phyloP scores from a whole-genome alignment of 2,888 invertebrate species.

The Unio pictorum region DNA sequence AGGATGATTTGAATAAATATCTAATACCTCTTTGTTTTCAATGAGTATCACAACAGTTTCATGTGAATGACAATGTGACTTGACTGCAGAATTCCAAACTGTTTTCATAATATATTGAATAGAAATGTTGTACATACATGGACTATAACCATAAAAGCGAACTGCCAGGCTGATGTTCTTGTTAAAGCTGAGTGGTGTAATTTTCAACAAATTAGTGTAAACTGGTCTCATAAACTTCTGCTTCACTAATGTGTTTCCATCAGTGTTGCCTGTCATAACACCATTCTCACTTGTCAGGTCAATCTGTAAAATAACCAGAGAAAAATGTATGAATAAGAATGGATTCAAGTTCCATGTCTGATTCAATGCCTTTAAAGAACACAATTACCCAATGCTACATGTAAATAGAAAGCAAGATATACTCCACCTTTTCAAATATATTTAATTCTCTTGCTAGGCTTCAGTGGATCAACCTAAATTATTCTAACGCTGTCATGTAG shows the following conservation, averaged over 20 bases:
- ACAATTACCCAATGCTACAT: not conserved
- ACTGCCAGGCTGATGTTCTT: conserved; percentile 33
- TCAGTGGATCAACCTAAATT: too few relatives aligned
- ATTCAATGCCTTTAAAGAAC: too few relatives aligned
- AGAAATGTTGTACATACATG: conserved; percentile 19
- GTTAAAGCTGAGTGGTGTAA: conserved; percentile 24
- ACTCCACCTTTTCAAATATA: too few relatives aligned
- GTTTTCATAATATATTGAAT: too few relatives aligned
- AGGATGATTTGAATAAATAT: too few relatives aligned
- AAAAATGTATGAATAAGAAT: not conserved
- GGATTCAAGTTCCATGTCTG: too few relatives aligned
- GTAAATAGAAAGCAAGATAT: too few relatives aligned
- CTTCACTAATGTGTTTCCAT: conserved; percentile 18
- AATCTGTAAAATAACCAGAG: not conserved
- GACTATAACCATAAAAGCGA: conserved; percentile 34
- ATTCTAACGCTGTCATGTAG: not conserved
- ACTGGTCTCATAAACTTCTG: conserved; percentile 34
- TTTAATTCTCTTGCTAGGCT: too few relatives aligned
- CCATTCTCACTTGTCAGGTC: conserved; percentile 14
- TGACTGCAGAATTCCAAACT: too few relatives aligned
- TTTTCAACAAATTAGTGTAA: conserved; percentile 29
- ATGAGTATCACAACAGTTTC: too few relatives aligned
- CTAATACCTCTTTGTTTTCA: too few relatives aligned
- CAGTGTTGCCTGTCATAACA: conserved; percentile 33
- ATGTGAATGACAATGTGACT: too few relatives aligned